A percentile compares a stretch with the other conserved stretches of the same genome.
These are phyloP conservation scores for Belonocnema kinseyi DNA, from an alignment of 1,140 invertebrate species.

Conservation along the genomic window DNA sequence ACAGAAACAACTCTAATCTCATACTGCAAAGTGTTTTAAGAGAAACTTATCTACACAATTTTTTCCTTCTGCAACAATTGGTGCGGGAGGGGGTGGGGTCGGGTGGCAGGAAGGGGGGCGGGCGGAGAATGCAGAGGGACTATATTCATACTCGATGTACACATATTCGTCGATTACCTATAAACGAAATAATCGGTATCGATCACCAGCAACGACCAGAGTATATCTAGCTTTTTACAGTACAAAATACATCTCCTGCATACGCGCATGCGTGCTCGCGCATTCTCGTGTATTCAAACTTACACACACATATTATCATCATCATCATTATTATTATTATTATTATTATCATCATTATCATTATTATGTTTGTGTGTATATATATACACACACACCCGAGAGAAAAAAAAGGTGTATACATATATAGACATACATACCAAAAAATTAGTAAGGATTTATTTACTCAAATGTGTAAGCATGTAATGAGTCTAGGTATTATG, in stretches of 20 bases:
- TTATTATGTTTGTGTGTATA: conserved; percentile 55
- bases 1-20: conserved; percentile 15
- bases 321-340: too few relatives aligned
- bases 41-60: conserved; percentile 18
- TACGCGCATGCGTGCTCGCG: conserved; percentile 28
- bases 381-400: conserved; percentile 52
- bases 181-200: conserved; percentile 56
- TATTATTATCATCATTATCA: background rate
- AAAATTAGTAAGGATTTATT: conserved; percentile 63
- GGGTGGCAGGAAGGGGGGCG: background rate
- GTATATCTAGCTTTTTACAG: conserved; percentile 75
- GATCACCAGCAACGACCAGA: conserved; percentile 75
- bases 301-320: conserved; percentile 26
- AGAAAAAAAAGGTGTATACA: conserved; percentile 49
- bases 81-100: background rate
- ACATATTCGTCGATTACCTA: conserved; percentile 14
- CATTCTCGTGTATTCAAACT: conserved; percentile 39
- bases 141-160: conserved; percentile 27
- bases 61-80: conserved; percentile 20
- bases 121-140: background rate
- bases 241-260: conserved; percentile 74
- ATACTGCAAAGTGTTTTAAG: conserved; percentile 8
- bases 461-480: conserved; percentile 67
- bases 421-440: conserved; percentile 63
- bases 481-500: conserved; percentile 60